These are phyloP conservation scores for Tetragnatha montana DNA, from an alignment of 2,888 invertebrate species.

Conservation along the genomic window DNA sequence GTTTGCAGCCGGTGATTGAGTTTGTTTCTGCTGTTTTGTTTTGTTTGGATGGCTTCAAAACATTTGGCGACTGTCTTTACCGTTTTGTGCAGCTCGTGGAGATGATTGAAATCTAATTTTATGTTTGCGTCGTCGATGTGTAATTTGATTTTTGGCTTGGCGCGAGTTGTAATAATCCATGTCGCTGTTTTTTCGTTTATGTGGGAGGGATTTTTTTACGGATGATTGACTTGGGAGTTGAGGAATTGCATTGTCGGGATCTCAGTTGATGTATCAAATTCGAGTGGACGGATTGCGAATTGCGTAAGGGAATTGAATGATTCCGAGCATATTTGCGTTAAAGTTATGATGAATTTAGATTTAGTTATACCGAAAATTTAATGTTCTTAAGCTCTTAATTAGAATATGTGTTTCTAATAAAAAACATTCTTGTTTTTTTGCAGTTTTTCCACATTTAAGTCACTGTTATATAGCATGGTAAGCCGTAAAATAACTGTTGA, in stretches of 20 bases:
- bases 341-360: no score
- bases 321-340: no score
- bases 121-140: not conserved
- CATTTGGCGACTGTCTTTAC: not conserved
- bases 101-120: constrained; percentile 9
- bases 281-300: no score
- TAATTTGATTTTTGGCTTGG: constrained; percentile 10
- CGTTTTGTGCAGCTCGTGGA: not conserved
- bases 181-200: not conserved
- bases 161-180: not conserved
- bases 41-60: not conserved
- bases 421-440: no score
- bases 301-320: no score
- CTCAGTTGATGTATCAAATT: no score
- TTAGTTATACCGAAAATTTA: no score
- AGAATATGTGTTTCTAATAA: no score
- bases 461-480: no score
- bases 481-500: no score
- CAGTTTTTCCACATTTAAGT: no score
- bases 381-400: no score
- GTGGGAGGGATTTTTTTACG: not conserved
- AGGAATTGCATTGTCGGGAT: not conserved
- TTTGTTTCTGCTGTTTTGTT: constrained; percentile 18
- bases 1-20: constrained; percentile 16
- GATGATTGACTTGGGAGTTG: not conserved